Evolutionary conservation across 2,113 vertebrate species (phyloP).

Genomic region (Ophiodon elongatus): DNA sequence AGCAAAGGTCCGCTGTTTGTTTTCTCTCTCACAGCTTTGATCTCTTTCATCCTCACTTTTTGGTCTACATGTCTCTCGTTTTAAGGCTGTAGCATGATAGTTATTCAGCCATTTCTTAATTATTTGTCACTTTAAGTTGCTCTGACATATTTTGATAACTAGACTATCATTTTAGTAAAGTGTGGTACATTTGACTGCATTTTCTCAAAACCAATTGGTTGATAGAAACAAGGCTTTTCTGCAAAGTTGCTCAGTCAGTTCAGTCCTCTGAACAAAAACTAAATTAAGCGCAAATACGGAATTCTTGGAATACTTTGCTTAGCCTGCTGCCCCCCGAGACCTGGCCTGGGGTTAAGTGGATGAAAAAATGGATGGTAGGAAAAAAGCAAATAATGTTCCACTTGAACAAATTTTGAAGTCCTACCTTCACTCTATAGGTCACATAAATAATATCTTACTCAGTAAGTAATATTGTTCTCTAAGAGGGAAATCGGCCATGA

Average conservation of each 20-base stretch:
- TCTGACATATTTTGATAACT: neutral
- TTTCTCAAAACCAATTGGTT: neutral
- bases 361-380: neutral
- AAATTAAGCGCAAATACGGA: neutral
- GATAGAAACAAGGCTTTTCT: neutral
- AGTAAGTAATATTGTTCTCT: neutral
- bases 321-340: neutral
- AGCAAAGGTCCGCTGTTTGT: neutral
- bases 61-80: neutral
- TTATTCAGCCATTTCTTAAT: neutral
- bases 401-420: slow-evolving; percentile 6
- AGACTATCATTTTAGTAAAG: neutral
- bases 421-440: neutral
- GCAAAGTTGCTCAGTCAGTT: neutral
- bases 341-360: neutral
- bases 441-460: neutral
- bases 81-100: neutral
- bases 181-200: neutral
- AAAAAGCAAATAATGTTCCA: neutral
- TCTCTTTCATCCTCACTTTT: neutral
- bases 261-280: neutral
- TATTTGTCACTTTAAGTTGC: neutral
- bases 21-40: too few species aligned
- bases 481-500: neutral
- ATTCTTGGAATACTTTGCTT: neutral